Evolutionary conservation across 2,888 invertebrate species (phyloP), one percentile per base, ranked within the genome.

Genomic region (Caenorhabditis doughertyi): DNA sequence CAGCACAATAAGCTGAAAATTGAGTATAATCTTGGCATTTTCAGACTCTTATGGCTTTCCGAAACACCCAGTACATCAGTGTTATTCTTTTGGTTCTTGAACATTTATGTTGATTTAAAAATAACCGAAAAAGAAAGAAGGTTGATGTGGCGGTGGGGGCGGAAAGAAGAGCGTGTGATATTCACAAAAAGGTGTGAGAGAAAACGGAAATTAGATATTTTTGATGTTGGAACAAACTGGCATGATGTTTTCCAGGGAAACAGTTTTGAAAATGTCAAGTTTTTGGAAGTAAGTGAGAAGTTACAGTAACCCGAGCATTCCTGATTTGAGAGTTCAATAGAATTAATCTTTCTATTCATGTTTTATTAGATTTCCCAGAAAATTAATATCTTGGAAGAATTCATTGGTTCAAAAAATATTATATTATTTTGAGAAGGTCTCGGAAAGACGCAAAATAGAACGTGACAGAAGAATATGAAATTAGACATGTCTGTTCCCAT

Each of bases 161-260:
- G 47, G 64, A 47, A 64, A 49, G 5, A 13, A 11, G 32, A 47
- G 18, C 25, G 11, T 64, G 47, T 47, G 60, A 60, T 60, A 60
- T 42, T 60, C 27, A 13, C 3, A 56, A 60, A 60, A 42, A 60
- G 23, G 60, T 60, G 42, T 58, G 58, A 58, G 58, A 58, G 25
- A 25, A 42, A 60, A 42, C 60, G 60, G 60, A 60, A 60, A 60
- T 60, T 42, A 42, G 60, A 60, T 60, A 60, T 60, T n/a, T n/a
- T 27, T 60, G 42, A 60, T 60, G 42, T 60, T 60, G 56, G 35
- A 58, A 58, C 35, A 39, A 11, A n/a, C n/a, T n/a, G n/a, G n/a
- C n/a, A n/a, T n/a, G n/a, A n/a, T n/a, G n/a, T n/a, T n/a, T n/a
- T n/a, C n/a, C n/a, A n/a, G n/a, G n/a, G n/a, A n/a, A n/a, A n/a